Evolutionary conservation across 2,888 invertebrate species (phyloP).

Genomic region (Drosophila lutescens): DNA sequence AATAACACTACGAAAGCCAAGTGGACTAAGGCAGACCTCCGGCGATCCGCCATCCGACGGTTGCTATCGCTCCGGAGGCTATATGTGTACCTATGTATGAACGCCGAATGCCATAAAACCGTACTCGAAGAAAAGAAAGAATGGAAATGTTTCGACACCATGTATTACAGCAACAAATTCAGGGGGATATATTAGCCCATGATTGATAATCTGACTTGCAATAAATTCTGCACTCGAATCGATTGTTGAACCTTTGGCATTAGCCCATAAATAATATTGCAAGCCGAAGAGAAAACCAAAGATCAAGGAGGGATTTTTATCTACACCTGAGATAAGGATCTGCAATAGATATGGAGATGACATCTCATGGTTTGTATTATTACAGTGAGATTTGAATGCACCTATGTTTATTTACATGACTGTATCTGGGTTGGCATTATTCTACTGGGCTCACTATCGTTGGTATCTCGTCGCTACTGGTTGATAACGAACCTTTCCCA

Average conservation of each 20-base stretch:
- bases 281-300: background rate
- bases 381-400: constrained; percentile 1
- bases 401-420: background rate
- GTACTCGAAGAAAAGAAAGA: constrained; percentile 6
- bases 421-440: constrained; percentile 20
- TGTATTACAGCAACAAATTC: constrained; percentile 32
- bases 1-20: constrained; percentile 62
- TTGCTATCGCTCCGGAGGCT: constrained; percentile 52
- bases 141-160: constrained; percentile 17
- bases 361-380: background rate
- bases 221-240: constrained; percentile 33
- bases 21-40: constrained; percentile 59
- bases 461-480: constrained; percentile 47
- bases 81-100: constrained; percentile 25
- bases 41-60: constrained; percentile 46
- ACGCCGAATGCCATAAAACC: constrained; percentile 40
- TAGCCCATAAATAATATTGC: constrained; percentile 41
- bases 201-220: constrained; percentile 51
- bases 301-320: background rate
- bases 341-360: background rate
- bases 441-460: constrained; percentile 10
- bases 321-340: background rate
- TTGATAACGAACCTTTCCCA: constrained; percentile 63
- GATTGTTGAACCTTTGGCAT: constrained; percentile 30
- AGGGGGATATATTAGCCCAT: constrained; percentile 21